A percentile compares a stretch with the other conserved stretches of the same genome.
These are phyloP conservation scores for Ectemnius lituratus DNA, from an alignment of 2,888 invertebrate species.

Conservation along the genomic window DNA sequence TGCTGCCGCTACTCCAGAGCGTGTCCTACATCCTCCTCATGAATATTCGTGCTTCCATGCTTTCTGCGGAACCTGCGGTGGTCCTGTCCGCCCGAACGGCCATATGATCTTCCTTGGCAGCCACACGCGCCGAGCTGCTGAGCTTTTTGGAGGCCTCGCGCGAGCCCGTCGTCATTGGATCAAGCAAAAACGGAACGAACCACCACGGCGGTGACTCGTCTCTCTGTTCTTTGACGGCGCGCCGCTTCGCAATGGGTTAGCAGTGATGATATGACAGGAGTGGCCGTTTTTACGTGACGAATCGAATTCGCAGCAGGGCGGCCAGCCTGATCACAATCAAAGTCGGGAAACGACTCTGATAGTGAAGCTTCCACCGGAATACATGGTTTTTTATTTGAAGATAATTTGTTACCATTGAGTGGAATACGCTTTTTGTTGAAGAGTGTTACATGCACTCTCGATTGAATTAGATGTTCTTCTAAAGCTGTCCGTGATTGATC, in stretches of 20 bases:
- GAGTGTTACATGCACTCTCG: too few species aligned
- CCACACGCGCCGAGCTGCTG: conserved; percentile 29
- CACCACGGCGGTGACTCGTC: conserved; percentile 7
- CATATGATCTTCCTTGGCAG: conserved; percentile 34
- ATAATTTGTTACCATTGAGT: not conserved
- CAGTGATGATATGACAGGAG: not conserved
- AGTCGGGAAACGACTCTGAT: too few species aligned
- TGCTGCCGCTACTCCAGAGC: too few species aligned
- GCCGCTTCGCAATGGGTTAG: too few species aligned
- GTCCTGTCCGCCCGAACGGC: conserved; percentile 41
- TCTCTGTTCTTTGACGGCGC: too few species aligned
- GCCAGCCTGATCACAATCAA: too few species aligned
- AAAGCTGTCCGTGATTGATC: too few species aligned
- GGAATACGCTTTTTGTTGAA: not conserved
- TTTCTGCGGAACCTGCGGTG: conserved; percentile 41
- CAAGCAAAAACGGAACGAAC: conserved; percentile 22
- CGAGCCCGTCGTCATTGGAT: conserved; percentile 5
- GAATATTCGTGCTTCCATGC: conserved; percentile 18
- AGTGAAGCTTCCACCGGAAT: too few species aligned
- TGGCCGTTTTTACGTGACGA: conserved; percentile 3
- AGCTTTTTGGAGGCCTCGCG: conserved; percentile 27
- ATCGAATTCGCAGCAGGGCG: not conserved
- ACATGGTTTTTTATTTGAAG: not conserved
- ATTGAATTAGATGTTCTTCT: too few species aligned
- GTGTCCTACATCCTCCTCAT: conserved; percentile 4